Base-by-base conservation (phyloP, 2,888 invertebrate species). In the Parnassius apollo region DNA sequence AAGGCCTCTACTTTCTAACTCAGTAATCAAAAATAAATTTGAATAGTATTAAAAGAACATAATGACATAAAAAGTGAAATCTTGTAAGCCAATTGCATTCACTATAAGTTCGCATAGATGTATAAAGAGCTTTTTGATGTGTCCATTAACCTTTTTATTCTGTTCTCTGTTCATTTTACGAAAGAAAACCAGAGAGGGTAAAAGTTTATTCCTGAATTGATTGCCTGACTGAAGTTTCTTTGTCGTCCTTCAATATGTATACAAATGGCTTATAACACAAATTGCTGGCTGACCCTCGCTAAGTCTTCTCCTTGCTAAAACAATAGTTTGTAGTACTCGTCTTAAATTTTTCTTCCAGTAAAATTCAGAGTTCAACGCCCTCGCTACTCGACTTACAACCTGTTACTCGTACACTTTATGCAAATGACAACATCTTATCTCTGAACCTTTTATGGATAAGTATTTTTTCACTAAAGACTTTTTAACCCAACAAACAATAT, bases 221-320 rank as follows among this genome's bases (percentile, higher is more conserved):
- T 10, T 42, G n/a, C 10, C 7, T 12, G 1, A 46, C 42, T 54
- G 53, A 60, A 53, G 44, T 44, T 44, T 9, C 10, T 10, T 44
- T 7, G 4, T 35, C 35, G 46, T 46, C 11, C n/a, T 35, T 48
- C 42, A 60, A 48, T 60, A 48, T 54, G 54, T 54, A 60, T 54
- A 54, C 59, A 60, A 60, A 60, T 54, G 9, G 35, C 48, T 54
- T 12, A 49, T 54, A 42, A 54, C 9, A 60, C 59, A 18, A 35
- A 54, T 49, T 18, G 48, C 48, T 54, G 7, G 25, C 12, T 13
- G 10, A 22, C 9, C 18, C 10, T 53, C 35, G 46, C 13, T 59
- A 59, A 59, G 9, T 44, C 11, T 35, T 35, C 4, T 35, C 35
- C 35, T 35, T 35, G 4, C 35, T 35, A 35, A 35, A 35, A 3